A percentile compares a stretch with the other conserved stretches of the same genome.
Conservation (phyloP, 2,797 vertebrate genomes). For the Myotis planiceps region DNA sequence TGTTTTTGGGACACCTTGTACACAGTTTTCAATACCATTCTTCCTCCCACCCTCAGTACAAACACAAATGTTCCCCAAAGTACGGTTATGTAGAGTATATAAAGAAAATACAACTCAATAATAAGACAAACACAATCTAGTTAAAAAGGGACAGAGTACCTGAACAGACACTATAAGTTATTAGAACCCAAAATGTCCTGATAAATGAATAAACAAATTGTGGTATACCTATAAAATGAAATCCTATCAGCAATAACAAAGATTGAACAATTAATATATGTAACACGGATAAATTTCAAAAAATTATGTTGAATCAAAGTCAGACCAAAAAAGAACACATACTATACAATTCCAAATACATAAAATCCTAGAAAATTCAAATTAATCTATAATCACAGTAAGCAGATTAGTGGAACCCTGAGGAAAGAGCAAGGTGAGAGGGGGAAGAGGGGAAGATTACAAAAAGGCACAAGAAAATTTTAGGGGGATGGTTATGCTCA, state of each 20-base stretch:
- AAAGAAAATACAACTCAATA: conserved; percentile 3
- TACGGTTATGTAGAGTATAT: background rate
- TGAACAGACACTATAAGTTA: background rate
- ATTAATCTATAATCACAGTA: conserved; percentile 2
- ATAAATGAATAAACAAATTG: background rate
- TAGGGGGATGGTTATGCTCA: background rate
- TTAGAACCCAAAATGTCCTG: background rate
- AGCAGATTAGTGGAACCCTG: background rate
- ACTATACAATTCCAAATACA: background rate
- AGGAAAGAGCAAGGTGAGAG: background rate
- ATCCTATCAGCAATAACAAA: background rate
- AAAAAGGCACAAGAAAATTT: background rate
- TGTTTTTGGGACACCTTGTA: too few relatives aligned
- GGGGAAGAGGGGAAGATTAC: background rate
- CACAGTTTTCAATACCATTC: background rate
- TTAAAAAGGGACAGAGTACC: background rate
- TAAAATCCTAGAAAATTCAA: conserved; percentile 43
- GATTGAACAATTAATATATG: conserved; percentile 1
- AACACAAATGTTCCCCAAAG: background rate
- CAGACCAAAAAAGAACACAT: background rate
- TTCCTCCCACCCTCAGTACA: background rate
- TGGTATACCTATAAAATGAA: background rate
- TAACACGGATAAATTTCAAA: background rate
- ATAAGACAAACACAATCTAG: background rate
- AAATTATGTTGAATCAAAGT: background rate